phyloP scores from a whole-genome alignment of 2,797 vertebrate species.

The Tenualosa thibaudeaui region DNA sequence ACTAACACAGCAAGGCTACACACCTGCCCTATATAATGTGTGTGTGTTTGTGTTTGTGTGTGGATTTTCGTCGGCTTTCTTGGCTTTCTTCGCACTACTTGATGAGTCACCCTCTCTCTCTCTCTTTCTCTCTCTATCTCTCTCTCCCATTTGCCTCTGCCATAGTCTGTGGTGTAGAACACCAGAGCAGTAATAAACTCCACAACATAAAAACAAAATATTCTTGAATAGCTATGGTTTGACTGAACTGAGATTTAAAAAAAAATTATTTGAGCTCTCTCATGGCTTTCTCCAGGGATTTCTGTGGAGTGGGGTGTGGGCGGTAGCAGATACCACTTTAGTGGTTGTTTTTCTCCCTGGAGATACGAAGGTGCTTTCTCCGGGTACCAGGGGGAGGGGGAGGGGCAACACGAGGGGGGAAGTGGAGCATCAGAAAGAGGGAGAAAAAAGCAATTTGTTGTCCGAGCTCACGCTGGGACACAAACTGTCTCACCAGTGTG shows the following conservation, averaged over 20 bases:
- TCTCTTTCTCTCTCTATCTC: too few species aligned
- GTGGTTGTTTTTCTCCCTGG: background rate
- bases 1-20: too few species aligned
- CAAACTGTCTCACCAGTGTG: background rate
- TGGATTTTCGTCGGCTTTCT: too few species aligned
- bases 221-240: background rate
- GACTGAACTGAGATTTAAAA: background rate
- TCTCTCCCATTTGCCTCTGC: too few species aligned
- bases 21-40: too few species aligned
- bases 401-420: background rate
- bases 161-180: too few species aligned
- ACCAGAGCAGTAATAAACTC: too few species aligned
- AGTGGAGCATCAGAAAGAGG: too few species aligned
- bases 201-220: background rate
- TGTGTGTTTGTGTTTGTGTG: too few species aligned
- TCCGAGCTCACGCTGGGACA: background rate
- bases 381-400: background rate
- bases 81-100: too few species aligned
- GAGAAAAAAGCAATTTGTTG: background rate
- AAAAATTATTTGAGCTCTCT: background rate
- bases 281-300: background rate
- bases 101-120: too few species aligned
- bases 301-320: background rate
- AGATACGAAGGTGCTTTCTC: background rate
- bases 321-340: background rate